Evolutionary conservation across 2,113 vertebrate species (phyloP), one percentile per base, ranked within the genome.

Genomic region (Paracanthobrama guichenoti): DNA sequence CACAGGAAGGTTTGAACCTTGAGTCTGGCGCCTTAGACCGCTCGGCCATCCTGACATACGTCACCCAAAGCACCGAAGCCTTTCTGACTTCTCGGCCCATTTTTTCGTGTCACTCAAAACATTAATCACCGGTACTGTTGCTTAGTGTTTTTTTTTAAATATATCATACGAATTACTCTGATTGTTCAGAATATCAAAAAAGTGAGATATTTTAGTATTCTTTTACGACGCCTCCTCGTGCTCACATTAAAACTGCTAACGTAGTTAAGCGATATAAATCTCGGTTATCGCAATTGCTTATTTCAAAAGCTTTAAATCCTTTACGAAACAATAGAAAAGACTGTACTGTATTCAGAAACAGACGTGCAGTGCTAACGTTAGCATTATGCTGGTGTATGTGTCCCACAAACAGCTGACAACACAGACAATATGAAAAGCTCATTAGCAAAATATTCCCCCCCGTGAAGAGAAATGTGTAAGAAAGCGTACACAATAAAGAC

Each of bases 11-110:
- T 53, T 0, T 67, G 11, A 77, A 66, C 84, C 94, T 95, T 94
- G 94, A 95, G 94, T 94, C 94, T 94, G 95, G 93, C 91, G 90
- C 93, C 93, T 95, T 94, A 94, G 93, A 94, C 93, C 91, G 90
- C 93, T 94, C 91, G 91, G 94, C 93, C 94, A 94, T 93, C 92
- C 93, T 94, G 91, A 93, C 91, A 42, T 57, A 42, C 62, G 48
- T 67, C 20, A 55, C 0, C 0, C 0, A 2, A 0, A 0, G 0
- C 13, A 80, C 44, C 0, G 3, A 20, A 35, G 44, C 10, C 4
- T 1, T 13, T 64, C 24, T 80, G 26, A 3, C 74, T 76, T 31
- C 24, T 76, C 2, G 1, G 6, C 22, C 7, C 6, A 26, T 50
- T 50, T 20, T 3, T 53, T 2, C 0, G 4, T 3, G 5, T 12